These are phyloP conservation scores for Solen grandis DNA, from an alignment of 1,140 invertebrate species.

Conservation along the genomic window DNA sequence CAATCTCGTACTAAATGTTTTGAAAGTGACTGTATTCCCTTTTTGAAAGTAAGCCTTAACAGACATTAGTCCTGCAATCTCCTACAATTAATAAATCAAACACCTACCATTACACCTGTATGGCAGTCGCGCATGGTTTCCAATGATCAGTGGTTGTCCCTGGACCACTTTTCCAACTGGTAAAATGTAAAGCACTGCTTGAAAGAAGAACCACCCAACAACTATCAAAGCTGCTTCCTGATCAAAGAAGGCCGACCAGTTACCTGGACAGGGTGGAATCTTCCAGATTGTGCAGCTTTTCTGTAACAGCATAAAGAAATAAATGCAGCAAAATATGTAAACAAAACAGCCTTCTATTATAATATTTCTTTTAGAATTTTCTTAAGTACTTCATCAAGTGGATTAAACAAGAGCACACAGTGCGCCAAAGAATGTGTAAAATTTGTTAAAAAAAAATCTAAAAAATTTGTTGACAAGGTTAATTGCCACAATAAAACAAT, in stretches of 20 bases:
- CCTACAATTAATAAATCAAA: no score
- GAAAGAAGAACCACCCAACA: constrained; percentile 77
- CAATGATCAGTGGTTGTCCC: constrained; percentile 70
- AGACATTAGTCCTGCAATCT: no score
- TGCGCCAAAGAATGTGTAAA: no score
- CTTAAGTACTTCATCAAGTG: no score
- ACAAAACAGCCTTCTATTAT: no score
- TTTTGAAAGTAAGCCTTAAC: no score
- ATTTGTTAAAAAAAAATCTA: constrained; percentile 3
- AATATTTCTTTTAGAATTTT: no score
- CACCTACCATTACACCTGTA: constrained; percentile 80
- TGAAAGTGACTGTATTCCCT: no score
- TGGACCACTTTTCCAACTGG: constrained; percentile 73
- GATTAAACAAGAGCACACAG: no score
- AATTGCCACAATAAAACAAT: no score
- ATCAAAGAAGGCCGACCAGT: constrained; percentile 67
- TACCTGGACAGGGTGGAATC: constrained; percentile 63
- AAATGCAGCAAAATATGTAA: not conserved
- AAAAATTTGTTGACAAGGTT: no score
- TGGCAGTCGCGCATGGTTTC: constrained; percentile 61
- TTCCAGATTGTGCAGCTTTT: constrained; percentile 68
- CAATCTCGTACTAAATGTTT: no score
- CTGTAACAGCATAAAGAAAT: constrained; percentile 64
- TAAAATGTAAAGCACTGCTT: constrained; percentile 74
- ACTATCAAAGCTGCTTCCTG: constrained; percentile 70